Conservation (phyloP, 1,140 invertebrate genomes). For the Tetragonula clypearis region DNA sequence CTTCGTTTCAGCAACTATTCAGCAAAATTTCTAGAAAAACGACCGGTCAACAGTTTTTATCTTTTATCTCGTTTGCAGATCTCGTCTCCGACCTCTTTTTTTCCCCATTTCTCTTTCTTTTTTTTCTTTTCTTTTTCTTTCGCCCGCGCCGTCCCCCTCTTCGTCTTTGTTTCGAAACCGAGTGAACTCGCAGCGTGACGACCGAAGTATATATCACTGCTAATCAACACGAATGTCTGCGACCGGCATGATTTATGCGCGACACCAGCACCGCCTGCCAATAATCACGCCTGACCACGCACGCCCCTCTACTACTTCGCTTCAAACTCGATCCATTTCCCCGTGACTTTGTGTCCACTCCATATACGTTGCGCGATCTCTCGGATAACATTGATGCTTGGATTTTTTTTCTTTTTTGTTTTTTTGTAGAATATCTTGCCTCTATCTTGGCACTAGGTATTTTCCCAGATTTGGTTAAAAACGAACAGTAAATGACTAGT, state of each 20-base stretch:
- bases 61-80: constrained; percentile 14
- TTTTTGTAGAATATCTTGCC: too few species aligned
- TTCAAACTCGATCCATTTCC: not conserved
- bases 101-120: constrained; percentile 11
- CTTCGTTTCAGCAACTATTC: constrained; percentile 24
- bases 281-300: constrained; percentile 45
- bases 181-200: too few species aligned
- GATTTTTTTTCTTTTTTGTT: too few species aligned
- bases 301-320: constrained; percentile 5
- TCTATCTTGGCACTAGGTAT: too few species aligned
- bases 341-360: not conserved
- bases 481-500: too few species aligned
- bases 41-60: constrained; percentile 6
- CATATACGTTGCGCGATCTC: too few species aligned
- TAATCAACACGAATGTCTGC: constrained; percentile 70
- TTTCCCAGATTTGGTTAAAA: too few species aligned
- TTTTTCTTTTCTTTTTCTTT: too few species aligned
- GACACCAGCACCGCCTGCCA: constrained; percentile 39
- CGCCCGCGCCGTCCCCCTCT: not conserved
- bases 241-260: constrained; percentile 67
- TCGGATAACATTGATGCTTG: too few species aligned
- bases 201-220: constrained; percentile 63
- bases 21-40: constrained; percentile 29
- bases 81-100: not conserved
- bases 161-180: constrained; percentile 19